phyloP scores from a whole-genome alignment of 2,113 vertebrate species.

The Numida meleagris region DNA sequence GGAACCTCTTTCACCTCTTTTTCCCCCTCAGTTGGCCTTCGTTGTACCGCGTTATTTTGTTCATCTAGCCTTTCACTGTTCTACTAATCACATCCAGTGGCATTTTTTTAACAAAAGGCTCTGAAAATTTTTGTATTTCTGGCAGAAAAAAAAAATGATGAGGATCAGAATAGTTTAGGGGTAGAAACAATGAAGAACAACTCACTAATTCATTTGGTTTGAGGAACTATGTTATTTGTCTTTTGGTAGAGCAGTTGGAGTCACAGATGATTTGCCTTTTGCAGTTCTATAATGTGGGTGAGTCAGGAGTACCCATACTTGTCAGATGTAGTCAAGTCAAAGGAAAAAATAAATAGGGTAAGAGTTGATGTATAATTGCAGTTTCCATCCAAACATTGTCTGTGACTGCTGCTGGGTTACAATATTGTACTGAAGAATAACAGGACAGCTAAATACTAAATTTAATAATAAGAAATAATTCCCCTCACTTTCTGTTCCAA shows the following conservation, averaged over 20 bases:
- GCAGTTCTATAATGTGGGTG: not conserved
- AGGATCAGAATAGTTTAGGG: not conserved
- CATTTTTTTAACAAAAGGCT: not conserved
- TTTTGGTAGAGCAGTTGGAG: not conserved
- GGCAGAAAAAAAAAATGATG: not conserved
- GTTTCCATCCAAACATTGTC: not conserved
- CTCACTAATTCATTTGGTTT: not conserved
- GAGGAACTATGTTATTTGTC: not conserved
- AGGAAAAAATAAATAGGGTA: not conserved
- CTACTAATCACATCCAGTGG: not conserved
- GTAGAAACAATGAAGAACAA: not conserved
- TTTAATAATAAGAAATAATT: not conserved
- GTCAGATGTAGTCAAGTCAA: not conserved
- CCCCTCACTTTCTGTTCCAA: not conserved
- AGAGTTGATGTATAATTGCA: not conserved
- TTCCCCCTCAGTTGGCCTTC: not conserved
- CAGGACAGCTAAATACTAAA: not conserved
- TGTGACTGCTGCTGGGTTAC: not conserved
- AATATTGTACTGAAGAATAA: not conserved
- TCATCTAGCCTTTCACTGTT: not conserved
- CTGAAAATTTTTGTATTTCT: not conserved
- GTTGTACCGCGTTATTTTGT: not conserved
- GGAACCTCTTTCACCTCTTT: not conserved
- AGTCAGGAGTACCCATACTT: not conserved
- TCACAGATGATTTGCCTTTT: not conserved